Conservation (phyloP, 2,113 vertebrate species). For the Cyanoliseus patagonus region DNA sequence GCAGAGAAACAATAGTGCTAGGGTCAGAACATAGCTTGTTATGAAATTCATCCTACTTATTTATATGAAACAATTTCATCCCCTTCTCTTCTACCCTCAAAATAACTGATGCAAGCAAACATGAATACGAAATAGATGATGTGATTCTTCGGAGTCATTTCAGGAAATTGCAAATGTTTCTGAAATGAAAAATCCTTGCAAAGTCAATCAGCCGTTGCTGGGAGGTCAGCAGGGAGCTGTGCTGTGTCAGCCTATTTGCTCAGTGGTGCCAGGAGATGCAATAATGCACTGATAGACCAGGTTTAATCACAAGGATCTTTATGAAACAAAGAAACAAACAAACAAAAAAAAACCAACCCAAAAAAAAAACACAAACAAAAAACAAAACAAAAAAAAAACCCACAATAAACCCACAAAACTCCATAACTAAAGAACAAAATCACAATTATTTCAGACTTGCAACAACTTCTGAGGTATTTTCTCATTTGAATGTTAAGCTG, state of each 20-base stretch:
- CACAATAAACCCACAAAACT: not conserved
- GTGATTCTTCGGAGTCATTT: constrained; percentile 40
- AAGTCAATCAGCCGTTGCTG: constrained; percentile 38
- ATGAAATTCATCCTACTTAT: not conserved
- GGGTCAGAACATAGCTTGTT: not conserved
- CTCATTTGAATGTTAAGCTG: not conserved
- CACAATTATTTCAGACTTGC: not conserved
- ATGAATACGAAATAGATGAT: constrained; percentile 19
- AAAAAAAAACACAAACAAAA: not conserved
- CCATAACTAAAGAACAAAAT: not conserved
- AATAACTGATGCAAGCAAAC: constrained; percentile 28
- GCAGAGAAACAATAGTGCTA: not conserved
- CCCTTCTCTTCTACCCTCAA: not conserved
- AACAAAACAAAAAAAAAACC: not conserved
- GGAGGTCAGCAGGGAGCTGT: constrained; percentile 42
- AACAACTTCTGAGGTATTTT: not conserved
- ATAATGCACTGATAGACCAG: not conserved
- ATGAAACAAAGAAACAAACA: not conserved
- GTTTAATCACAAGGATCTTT: constrained; percentile 21
- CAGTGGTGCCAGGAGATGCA: constrained; percentile 3
- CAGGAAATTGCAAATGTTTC: constrained; percentile 60
- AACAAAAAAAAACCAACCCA: not conserved
- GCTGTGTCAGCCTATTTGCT: constrained; percentile 44
- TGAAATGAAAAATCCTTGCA: constrained; percentile 56
- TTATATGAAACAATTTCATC: constrained; percentile 7